Conservation (phyloP, 2,113 vertebrate species). For the Strigops habroptila region DNA sequence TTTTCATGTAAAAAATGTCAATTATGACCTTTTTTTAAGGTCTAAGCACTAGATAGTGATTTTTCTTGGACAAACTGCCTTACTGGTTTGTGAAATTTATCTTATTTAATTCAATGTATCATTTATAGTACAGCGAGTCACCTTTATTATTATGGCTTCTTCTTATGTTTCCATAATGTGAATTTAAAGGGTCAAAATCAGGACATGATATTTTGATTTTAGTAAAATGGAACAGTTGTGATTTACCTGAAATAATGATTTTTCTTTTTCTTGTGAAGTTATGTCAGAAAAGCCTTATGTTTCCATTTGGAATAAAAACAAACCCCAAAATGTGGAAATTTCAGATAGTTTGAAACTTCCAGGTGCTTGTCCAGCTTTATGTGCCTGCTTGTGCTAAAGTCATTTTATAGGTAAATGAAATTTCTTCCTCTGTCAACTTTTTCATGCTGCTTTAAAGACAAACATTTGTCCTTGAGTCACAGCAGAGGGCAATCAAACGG, state of each 20-base stretch:
- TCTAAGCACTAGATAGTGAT: background rate
- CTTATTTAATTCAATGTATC: background rate
- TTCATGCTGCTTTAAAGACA: background rate
- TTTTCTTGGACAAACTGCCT: background rate
- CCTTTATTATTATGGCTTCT: background rate
- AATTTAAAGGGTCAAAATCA: background rate
- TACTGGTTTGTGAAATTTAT: background rate
- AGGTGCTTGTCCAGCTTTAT: background rate
- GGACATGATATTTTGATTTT: background rate
- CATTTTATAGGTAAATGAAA: background rate
- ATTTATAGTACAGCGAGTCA: background rate
- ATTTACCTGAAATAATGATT: background rate
- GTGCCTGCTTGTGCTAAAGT: background rate
- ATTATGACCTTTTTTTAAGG: background rate
- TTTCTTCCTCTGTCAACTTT: background rate
- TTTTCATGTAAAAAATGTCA: background rate
- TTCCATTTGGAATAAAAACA: background rate
- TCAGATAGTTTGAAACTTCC: background rate
- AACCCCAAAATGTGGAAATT: background rate
- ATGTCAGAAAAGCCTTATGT: background rate
- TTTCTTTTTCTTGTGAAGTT: background rate
- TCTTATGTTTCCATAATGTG: background rate
- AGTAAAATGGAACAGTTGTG: background rate
- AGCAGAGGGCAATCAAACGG: background rate
- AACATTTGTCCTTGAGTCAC: background rate